Conservation (phyloP, 1,140 invertebrate genomes). For the Nymphalis io region DNA sequence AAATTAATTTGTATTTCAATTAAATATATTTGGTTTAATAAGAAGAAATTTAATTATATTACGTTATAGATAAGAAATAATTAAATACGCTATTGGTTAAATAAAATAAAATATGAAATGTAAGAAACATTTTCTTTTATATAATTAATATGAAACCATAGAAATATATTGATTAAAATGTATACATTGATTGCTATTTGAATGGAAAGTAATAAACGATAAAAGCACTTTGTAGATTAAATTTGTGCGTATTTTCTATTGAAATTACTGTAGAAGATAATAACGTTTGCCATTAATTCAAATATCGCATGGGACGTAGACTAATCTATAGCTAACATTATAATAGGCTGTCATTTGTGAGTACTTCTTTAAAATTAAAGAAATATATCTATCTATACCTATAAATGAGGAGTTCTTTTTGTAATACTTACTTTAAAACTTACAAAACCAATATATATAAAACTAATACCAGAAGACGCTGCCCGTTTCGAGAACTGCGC, state of each 20-base stretch:
- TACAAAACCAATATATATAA: too few species aligned
- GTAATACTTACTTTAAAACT: too few species aligned
- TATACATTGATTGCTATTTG: slow-evolving; percentile 14
- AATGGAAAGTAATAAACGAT: slow-evolving; percentile 22
- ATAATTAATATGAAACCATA: neutral
- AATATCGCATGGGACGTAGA: neutral
- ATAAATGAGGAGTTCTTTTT: too few species aligned
- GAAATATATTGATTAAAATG: neutral
- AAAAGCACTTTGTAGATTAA: slow-evolving; percentile 29
- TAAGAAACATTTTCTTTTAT: neutral
- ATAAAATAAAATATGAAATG: neutral
- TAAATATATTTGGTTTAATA: too few species aligned
- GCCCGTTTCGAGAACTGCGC: too few species aligned
- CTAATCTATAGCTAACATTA: neutral
- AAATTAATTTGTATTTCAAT: too few species aligned
- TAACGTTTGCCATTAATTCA: slow-evolving; percentile 6
- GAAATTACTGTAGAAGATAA: slow-evolving; percentile 6
- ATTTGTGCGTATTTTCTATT: slow-evolving; percentile 18
- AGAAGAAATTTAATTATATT: too few species aligned
- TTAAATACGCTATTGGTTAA: neutral
- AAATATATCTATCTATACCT: neutral
- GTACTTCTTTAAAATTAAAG: neutral
- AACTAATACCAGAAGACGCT: too few species aligned
- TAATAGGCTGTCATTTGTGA: too few species aligned
- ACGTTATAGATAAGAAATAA: too few species aligned